phyloP scores from a whole-genome alignment of 2,888 invertebrate genomes.

The Aromia moschata region DNA sequence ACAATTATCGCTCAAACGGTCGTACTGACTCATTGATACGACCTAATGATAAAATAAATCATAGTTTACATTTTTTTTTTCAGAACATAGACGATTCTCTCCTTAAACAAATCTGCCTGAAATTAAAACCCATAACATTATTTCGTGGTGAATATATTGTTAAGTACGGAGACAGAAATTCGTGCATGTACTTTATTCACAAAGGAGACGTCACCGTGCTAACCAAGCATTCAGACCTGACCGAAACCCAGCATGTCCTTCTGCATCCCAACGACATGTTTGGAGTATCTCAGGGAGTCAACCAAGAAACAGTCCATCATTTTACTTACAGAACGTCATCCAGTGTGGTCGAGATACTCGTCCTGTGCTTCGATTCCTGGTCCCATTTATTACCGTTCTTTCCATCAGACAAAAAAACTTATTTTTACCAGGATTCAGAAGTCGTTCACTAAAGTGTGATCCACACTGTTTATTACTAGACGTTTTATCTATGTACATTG shows the following conservation, averaged over 20 bases:
- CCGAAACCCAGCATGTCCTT: constrained; percentile 64
- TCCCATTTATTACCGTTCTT: constrained; percentile 61
- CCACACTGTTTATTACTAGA: constrained; percentile 4
- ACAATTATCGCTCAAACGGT: too few relatives aligned
- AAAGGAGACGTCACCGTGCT: constrained; percentile 68
- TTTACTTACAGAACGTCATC: constrained; percentile 68
- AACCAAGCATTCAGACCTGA: constrained; percentile 66
- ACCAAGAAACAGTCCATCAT: constrained; percentile 66
- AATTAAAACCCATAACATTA: constrained; percentile 66
- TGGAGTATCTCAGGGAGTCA: constrained; percentile 68
- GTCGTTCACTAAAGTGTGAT: constrained; percentile 20
- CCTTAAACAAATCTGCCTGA: constrained; percentile 64
- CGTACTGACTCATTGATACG: too few relatives aligned
- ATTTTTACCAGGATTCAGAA: constrained; percentile 46
- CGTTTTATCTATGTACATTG: too few relatives aligned
- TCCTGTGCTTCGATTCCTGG: constrained; percentile 66
- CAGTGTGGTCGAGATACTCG: constrained; percentile 64
- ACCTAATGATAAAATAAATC: too few relatives aligned
- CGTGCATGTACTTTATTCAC: constrained; percentile 68
- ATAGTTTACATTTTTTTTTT: constrained; percentile 35
- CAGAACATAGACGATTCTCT: constrained; percentile 64
- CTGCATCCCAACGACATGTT: constrained; percentile 67
- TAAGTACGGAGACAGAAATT: constrained; percentile 67
- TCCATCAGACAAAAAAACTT: constrained; percentile 47
- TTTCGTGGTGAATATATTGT: constrained; percentile 69